Conservation (phyloP, 2,888 invertebrate species). For the Ischnura elegans region DNA sequence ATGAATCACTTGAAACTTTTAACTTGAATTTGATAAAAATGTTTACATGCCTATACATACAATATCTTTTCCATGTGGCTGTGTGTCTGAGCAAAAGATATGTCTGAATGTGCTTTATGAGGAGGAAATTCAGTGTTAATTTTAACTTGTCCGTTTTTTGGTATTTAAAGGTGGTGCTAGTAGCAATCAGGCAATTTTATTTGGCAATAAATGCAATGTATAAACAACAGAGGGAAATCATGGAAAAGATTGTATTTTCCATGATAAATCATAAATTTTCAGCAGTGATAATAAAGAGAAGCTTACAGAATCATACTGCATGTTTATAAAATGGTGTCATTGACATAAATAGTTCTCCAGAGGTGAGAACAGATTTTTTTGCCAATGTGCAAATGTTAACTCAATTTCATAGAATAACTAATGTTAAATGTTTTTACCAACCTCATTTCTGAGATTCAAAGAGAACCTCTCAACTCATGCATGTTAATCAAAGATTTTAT, state of each 20-base stretch:
- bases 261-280: conserved; percentile 38
- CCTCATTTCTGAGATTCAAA: conserved; percentile 9
- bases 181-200: conserved; percentile 61
- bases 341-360: conserved; percentile 9
- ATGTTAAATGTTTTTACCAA: conserved; percentile 55
- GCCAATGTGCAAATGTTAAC: conserved; percentile 36
- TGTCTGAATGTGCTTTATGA: conserved; percentile 60
- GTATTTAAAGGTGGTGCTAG: conserved; percentile 62
- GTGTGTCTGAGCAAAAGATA: conserved; percentile 53
- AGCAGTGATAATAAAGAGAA: conserved; percentile 33
- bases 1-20: conserved; percentile 53
- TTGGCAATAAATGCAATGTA: conserved; percentile 40
- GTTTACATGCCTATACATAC: conserved; percentile 62
- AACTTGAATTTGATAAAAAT: conserved; percentile 60
- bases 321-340: conserved; percentile 41
- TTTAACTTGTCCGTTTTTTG: conserved; percentile 47
- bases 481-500: conserved; percentile 49
- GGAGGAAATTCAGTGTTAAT: conserved; percentile 50
- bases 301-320: conserved; percentile 26
- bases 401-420: conserved; percentile 39
- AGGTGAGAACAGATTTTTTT: conserved; percentile 31
- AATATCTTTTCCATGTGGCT: conserved; percentile 53
- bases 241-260: conserved; percentile 38
- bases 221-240: background rate
- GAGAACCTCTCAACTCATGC: conserved; percentile 30